Evolutionary conservation across 2,888 invertebrate genomes (phyloP).

Genomic region (Leptopterna dolabrata): DNA sequence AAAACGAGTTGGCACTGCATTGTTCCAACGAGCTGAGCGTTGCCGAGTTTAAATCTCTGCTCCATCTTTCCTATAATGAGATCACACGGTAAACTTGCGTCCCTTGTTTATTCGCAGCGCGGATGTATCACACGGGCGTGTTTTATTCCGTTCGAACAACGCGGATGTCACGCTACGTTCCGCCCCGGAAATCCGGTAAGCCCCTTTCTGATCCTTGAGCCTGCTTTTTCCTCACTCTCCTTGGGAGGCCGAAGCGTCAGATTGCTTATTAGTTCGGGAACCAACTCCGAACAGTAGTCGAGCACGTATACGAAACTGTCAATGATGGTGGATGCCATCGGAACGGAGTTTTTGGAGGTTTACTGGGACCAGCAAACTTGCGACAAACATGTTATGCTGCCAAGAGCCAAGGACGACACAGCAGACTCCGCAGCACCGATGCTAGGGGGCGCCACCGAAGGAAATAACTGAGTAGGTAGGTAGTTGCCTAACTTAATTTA

Average conservation of each 20-base stretch:
- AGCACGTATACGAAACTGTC: no score
- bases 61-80: background rate
- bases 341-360: no score
- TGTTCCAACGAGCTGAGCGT: background rate
- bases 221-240: background rate
- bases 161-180: slow-evolving; percentile 7
- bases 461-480: no score
- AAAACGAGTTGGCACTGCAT: background rate
- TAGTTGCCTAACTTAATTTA: no score
- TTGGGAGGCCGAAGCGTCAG: background rate
- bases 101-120: background rate
- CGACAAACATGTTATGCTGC: no score
- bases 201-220: background rate
- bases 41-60: background rate
- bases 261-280: background rate
- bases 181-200: slow-evolving; percentile 7
- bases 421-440: no score
- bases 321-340: no score
- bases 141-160: background rate
- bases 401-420: no score
- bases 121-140: background rate
- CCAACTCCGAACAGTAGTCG: no score
- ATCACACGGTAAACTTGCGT: background rate
- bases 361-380: no score
- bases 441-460: no score